Evolutionary conservation across 1,140 invertebrate species (phyloP), one percentile per base, ranked within the genome.

Genomic region (Proctacanthus coquilletti): DNA sequence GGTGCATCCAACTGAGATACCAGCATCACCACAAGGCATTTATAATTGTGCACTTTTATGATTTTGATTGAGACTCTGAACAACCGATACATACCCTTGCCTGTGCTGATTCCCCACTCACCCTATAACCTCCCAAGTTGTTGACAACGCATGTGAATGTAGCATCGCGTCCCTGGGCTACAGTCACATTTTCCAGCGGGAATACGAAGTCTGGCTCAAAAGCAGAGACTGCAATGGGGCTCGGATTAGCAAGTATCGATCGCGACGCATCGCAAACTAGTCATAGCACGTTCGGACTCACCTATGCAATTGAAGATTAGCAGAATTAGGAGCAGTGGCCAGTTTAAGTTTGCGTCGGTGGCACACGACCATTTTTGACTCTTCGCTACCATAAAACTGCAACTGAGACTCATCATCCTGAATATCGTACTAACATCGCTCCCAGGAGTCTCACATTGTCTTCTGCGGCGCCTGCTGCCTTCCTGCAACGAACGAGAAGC

Each of bases 71-170:
- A n/a, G n/a, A n/a, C n/a, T n/a, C n/a, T n/a, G n/a, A 45, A 52
- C 58, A 66, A 62, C 63, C 61, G 66, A 74, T 77, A 77, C 74
- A 74, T 74, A 77, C 75, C 74, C 77, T 78, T 70, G 73, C 72
- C 58, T 58, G 62, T 57, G 71, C 70, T 69, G 76, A 72, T 65
- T 81, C 80, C 71, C 77, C 77, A 85, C 81, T 84, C 81, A 88
- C 84, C 81, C 82, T 80, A 72, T 86, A 82, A 75, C 82, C 80
- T 56, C 83, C 84, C 54, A 89, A 74, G 71, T 87, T 84, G 68
- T 83, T 84, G 48, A 89, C 84, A 52, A 86, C 79, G 55, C 84
- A 88, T 41, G 84, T 87, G 64, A 89, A 86, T 49, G 80, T 82
- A 43, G 84, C 84, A 43, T 87, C 84, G 48, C 84, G 69, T 35